Base-by-base conservation (phyloP, 2,797 vertebrate genomes). In the Smutsia gigantea region DNA sequence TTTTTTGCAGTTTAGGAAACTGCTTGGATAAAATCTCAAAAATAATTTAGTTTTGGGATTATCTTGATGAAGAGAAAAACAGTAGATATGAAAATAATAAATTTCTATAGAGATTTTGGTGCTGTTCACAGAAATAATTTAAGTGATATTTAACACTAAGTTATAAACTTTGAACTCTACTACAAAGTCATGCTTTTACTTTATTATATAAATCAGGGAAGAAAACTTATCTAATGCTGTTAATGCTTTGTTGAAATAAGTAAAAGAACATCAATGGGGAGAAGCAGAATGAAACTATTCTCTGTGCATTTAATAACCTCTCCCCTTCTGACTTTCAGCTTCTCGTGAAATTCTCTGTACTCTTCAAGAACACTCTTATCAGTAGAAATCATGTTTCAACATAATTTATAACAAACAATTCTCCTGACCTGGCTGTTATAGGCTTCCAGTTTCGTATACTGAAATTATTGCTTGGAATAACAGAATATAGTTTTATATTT, bases 151-250 rank as follows among this genome's bases (percentile, higher is more conserved):
- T 89, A 89, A 13, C 51, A 29, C 9, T 86, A 34, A 68, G 13
- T 85, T 89, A 46, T 34, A 92, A 90, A 83, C 8, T 74, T 55
- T 90, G 37, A 87, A 72, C n/a, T 96, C 31, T 92, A 89, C 2
- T 86, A 27, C 61, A 61, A 82, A 31, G 1, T 39, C 3, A 17
- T 31, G 1, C 5, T 79, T 88, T 69, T 21, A 64, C 4, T 93
- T 81, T 84, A 72, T 19, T 93, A 42, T 68, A 59, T 86, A 89
- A 84, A 77, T 42, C 39, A 8, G 6, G 14, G 51, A 88, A 1
- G 27, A 15, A 91, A 82, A 37, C 27, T 39, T 39, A 55, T n/a
- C 17, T 92, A 37, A 10, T 10, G 19, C 37, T 95, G 19, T 68
- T 68, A 85, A 93, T 95, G 46, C 8, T 88, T 86, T 25, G 23